Conservation (phyloP, 2,888 invertebrate species). For the Smittia aterrima region DNA sequence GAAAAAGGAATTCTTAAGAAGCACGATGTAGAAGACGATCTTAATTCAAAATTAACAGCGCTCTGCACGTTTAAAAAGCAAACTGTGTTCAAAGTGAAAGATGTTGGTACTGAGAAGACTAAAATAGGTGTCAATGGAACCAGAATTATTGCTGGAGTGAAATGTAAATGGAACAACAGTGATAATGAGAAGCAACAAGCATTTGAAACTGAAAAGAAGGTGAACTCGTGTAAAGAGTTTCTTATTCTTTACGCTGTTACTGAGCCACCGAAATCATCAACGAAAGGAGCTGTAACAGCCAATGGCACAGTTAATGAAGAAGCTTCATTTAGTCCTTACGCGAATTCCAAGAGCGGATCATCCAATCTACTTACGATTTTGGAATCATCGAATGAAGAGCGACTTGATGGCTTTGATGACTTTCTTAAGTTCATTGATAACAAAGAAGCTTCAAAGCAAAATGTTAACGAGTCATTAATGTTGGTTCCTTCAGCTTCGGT, state of each 20-base stretch:
- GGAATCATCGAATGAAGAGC: constrained; percentile 25
- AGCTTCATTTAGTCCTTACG: not conserved
- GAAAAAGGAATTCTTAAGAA: constrained; percentile 51
- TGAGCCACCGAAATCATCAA: constrained; percentile 15
- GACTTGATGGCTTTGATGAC: constrained; percentile 34
- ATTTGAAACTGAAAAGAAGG: not conserved
- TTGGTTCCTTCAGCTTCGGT: not conserved
- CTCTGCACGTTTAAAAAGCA: constrained; percentile 52
- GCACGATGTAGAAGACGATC: constrained; percentile 51
- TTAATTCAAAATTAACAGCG: constrained; percentile 52
- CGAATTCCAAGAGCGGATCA: constrained; percentile 7
- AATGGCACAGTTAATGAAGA: constrained; percentile 15
- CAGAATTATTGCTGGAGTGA: constrained; percentile 46
- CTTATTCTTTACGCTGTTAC: constrained; percentile 29
- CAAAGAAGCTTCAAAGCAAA: constrained; percentile 11
- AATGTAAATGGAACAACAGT: constrained; percentile 44
- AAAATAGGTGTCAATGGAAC: constrained; percentile 43
- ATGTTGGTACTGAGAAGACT: constrained; percentile 44
- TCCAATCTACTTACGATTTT: constrained; percentile 12
- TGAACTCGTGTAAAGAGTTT: not conserved
- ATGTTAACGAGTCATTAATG: not conserved
- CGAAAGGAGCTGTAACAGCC: not conserved
- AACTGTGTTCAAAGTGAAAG: constrained; percentile 44
- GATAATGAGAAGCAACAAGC: constrained; percentile 39
- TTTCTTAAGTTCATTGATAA: constrained; percentile 32